A percentile compares a stretch with the other conserved stretches of the same genome.
Evolutionary conservation across 2,113 vertebrate genomes (phyloP).

Genomic region (Lonchura striata): DNA sequence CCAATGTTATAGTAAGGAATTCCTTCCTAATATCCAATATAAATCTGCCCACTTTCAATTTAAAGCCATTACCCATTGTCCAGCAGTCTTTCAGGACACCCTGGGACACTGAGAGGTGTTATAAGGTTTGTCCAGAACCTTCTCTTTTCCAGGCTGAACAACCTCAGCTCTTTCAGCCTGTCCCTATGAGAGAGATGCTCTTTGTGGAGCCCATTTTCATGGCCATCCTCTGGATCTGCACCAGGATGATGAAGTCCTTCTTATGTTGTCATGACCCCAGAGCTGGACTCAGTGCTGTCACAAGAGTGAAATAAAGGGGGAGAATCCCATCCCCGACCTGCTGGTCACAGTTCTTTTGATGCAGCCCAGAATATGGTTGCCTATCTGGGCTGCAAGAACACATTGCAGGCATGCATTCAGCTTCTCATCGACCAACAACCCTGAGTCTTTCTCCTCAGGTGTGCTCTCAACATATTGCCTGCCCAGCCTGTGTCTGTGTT

Average conservation of each 20-base stretch:
- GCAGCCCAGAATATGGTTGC: not conserved
- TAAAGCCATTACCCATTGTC: not conserved
- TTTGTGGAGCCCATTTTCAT: not conserved
- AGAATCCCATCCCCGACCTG: not conserved
- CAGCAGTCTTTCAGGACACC: not conserved
- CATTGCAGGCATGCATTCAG: accelerated
- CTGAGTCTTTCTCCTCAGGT: not conserved
- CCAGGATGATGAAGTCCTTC: not conserved
- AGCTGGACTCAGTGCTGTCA: not conserved
- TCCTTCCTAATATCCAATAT: not conserved
- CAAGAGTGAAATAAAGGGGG: not conserved
- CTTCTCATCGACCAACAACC: not conserved
- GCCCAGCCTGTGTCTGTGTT: not conserved
- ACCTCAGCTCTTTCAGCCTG: not conserved
- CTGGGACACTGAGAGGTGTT: not conserved
- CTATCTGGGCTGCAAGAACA: not conserved
- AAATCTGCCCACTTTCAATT: not conserved
- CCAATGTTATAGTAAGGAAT: not conserved
- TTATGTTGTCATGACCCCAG: not conserved
- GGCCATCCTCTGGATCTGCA: not conserved
- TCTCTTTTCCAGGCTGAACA: not conserved
- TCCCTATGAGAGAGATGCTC: not conserved
- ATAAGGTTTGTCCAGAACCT: not conserved
- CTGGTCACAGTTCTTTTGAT: not conserved
- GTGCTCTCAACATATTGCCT: not conserved